Evolutionary conservation across 2,113 vertebrate species (phyloP), one percentile per base, ranked within the genome.

Genomic region (Blennius ocellaris): DNA sequence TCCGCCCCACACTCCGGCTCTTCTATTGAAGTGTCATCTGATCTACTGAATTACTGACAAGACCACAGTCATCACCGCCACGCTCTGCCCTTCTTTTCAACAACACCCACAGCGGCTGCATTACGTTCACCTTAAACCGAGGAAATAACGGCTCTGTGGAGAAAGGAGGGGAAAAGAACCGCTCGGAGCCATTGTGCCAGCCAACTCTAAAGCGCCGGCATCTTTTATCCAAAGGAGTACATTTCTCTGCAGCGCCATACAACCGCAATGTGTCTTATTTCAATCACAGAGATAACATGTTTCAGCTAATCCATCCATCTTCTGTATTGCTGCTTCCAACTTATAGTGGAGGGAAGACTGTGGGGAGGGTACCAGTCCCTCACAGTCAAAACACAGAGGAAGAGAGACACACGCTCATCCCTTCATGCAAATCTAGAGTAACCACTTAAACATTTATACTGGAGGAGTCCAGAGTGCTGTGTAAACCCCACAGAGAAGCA

Each of bases 11-110:
- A 76, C 80, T 75, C 79, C 9, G 50, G 77, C 85, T 86, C 78
- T 66, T 66, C 84, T 87, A 87, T 90, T 89, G 90, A 92, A 90
- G 92, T 91, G 89, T 91, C 91, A 91, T 90, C 90, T 90, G 90
- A 92, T 90, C 86, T 86, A 82, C 79, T 81, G 85, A 82, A 91
- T 91, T 90, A 86, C 87, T 92, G 92, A 92, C 92, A 92, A 87
- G 87, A 82, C 88, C 89, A 87, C 80, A 85, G 89, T 86, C 83
- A 78, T 90, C 89, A 88, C 78, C 36, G 68, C 51, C 74, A 76
- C 64, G 65, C 81, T 78, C 75, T 70, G 70, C 70, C 85, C 86
- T 73, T 81, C 76, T 85, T 66, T 89, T 70, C 78, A 74, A 66
- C 89, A 87, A 81, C 75, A 90, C 36, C 79, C 80, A 81, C 73